Percentiles rank a stretch among this genome's conserved stretches.
These are phyloP conservation scores for Lasioglossum leucozonium DNA, from an alignment of 2,888 invertebrate genomes.

Conservation along the genomic window DNA sequence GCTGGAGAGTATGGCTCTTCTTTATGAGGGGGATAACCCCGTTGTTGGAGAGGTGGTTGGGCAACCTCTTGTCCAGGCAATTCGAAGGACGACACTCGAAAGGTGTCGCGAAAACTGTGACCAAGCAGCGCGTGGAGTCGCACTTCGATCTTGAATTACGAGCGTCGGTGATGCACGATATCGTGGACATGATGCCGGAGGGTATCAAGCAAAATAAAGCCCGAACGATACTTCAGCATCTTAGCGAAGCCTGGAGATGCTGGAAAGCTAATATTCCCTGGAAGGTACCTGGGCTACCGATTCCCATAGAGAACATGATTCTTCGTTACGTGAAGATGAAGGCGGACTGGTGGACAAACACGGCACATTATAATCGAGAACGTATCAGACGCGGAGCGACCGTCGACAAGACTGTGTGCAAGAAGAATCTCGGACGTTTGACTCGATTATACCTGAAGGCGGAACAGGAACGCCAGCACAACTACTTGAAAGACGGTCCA, in stretches of 20 bases:
- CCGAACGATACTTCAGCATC: slow-evolving; percentile 98
- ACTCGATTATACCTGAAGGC: slow-evolving; percentile 98
- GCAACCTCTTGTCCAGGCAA: slow-evolving; percentile 98
- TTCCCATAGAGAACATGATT: slow-evolving; percentile 99
- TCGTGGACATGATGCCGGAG: slow-evolving; percentile 99
- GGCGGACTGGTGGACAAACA: slow-evolving; percentile 99
- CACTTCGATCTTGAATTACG: slow-evolving; percentile 99
- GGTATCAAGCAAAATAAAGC: slow-evolving; percentile 99
- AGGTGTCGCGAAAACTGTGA: slow-evolving; percentile 99
- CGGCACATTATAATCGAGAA: slow-evolving; percentile 99
- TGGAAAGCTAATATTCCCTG: slow-evolving; percentile 99
- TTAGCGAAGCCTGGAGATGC: slow-evolving; percentile 99
- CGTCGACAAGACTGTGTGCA: slow-evolving; percentile 99
- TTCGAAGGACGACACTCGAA: slow-evolving; percentile 99
- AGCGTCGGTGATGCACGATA: slow-evolving; percentile 98
- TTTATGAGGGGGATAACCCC: slow-evolving; percentile 99
- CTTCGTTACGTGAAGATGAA: slow-evolving; percentile 99
- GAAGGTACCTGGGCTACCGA: slow-evolving; percentile 99
- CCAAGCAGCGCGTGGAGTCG: slow-evolving; percentile 99
- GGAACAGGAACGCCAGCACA: slow-evolving; percentile 99
- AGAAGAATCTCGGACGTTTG: slow-evolving; percentile 99
- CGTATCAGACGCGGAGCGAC: slow-evolving; percentile 99
- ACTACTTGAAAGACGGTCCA: slow-evolving; percentile 99
- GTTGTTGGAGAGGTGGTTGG: slow-evolving; percentile 98
- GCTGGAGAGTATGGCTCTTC: slow-evolving; percentile 99